These are phyloP conservation scores for Patella caerulea DNA, from an alignment of 2,888 invertebrate genomes.

Conservation along the genomic window DNA sequence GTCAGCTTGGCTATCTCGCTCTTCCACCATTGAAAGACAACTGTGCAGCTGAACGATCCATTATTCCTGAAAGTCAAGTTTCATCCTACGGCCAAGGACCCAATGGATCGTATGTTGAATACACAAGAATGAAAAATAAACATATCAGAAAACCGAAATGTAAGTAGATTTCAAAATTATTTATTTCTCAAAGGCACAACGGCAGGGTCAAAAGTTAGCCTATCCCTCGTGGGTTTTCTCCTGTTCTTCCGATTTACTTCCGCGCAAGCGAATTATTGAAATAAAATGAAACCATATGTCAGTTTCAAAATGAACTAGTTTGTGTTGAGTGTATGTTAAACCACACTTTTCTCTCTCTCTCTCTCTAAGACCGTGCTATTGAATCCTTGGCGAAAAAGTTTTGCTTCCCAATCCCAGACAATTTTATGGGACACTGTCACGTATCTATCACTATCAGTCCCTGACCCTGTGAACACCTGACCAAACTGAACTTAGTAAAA, in stretches of 20 bases:
- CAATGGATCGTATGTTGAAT: constrained; percentile 63
- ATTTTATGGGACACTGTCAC: too few relatives aligned
- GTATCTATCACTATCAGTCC: too few relatives aligned
- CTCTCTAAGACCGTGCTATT: too few relatives aligned
- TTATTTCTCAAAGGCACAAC: too few relatives aligned
- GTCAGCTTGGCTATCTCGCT: constrained; percentile 58
- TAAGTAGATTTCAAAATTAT: constrained; percentile 26
- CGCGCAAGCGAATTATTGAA: background rate
- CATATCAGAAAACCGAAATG: constrained; percentile 64
- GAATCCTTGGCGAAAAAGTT: too few relatives aligned
- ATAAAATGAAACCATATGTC: too few relatives aligned
- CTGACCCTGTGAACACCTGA: too few relatives aligned
- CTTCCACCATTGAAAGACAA: constrained; percentile 61
- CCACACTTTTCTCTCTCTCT: too few relatives aligned
- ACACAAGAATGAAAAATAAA: constrained; percentile 62
- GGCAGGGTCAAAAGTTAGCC: background rate
- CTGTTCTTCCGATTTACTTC: background rate
- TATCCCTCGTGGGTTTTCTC: background rate
- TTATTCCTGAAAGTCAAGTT: constrained; percentile 62
- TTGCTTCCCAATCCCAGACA: too few relatives aligned
- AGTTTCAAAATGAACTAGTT: too few relatives aligned
- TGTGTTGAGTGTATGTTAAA: too few relatives aligned
- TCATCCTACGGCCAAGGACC: constrained; percentile 65
- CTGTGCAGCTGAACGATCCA: constrained; percentile 53
- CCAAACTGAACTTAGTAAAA: too few relatives aligned